Percentiles rank a stretch among this genome's conserved stretches.
Evolutionary conservation across 64 coral and sea anemone species (phyloP).

Genomic region (Catalaphyllia jardinei): DNA sequence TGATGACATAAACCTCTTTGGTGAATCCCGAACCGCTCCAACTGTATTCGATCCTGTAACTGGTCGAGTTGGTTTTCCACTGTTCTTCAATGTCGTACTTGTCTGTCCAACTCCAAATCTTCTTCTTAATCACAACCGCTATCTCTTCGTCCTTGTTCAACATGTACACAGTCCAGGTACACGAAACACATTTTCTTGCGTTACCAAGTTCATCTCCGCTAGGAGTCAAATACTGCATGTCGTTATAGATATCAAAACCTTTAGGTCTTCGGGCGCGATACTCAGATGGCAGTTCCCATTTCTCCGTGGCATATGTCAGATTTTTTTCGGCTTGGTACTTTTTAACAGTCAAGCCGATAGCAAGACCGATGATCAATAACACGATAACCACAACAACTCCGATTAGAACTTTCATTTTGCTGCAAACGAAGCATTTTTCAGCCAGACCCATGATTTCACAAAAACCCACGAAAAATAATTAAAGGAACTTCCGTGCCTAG

Average conservation of each 20-base stretch:
- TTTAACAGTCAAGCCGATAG: background rate
- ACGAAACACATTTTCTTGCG: slow-evolving; percentile 14
- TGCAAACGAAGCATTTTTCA: background rate
- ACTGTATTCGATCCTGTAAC: slow-evolving; percentile 26
- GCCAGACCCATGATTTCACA: background rate
- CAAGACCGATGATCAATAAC: slow-evolving; percentile 1
- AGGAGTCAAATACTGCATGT: slow-evolving; percentile 1
- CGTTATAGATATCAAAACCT: background rate
- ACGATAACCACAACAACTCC: background rate
- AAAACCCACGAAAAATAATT: too few species aligned
- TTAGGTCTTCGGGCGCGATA: background rate
- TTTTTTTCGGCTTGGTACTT: slow-evolving; percentile 22
- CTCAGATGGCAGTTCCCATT: slow-evolving; percentile 11
- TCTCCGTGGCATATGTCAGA: slow-evolving; percentile 1
- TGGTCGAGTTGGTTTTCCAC: slow-evolving; percentile 10
- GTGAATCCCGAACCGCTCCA: background rate
- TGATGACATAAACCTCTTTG: background rate
- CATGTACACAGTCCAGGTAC: slow-evolving; percentile 25
- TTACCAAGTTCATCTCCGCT: background rate
- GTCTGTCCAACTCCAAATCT: background rate
- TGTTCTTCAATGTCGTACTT: slow-evolving; percentile 21
- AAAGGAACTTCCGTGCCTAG: too few species aligned
- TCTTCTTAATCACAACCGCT: slow-evolving; percentile 1
- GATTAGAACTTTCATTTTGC: background rate
- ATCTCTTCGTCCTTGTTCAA: slow-evolving; percentile 11